Percentiles rank a stretch among this genome's conserved stretches.
These are phyloP conservation scores for Hypocryptadius cinnamomeus DNA, from an alignment of 2,113 vertebrate species.

Conservation along the genomic window DNA sequence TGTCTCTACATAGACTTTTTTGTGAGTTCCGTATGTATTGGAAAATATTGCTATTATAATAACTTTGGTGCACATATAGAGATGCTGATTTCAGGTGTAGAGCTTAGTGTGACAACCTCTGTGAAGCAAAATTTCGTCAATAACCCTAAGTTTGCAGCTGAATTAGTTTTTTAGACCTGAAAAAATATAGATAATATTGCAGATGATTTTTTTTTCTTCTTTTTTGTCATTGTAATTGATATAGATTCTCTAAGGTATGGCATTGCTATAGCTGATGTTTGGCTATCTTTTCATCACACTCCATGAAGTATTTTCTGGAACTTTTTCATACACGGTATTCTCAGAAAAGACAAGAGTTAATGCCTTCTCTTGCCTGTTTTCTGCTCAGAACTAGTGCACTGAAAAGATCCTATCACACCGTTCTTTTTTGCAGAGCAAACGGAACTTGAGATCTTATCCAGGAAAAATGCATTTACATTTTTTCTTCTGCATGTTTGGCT, in stretches of 20 bases:
- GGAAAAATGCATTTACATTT: not conserved
- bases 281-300: not conserved
- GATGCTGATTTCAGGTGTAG: not conserved
- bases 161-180: not conserved
- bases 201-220: not conserved
- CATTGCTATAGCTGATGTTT: not conserved
- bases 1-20: not conserved
- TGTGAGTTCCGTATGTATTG: not conserved
- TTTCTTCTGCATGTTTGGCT: not conserved
- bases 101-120: not conserved
- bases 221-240: not conserved
- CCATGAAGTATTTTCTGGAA: not conserved
- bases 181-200: not conserved
- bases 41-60: not conserved
- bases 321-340: not conserved
- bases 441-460: not conserved
- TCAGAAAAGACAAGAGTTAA: not conserved
- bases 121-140: not conserved
- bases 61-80: not conserved
- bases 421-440: not conserved
- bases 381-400: not conserved
- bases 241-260: not conserved
- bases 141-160: not conserved
- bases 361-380: not conserved
- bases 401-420: not conserved